Base-by-base conservation (phyloP, 2,797 vertebrate genomes). In the Ibycter americanus region DNA sequence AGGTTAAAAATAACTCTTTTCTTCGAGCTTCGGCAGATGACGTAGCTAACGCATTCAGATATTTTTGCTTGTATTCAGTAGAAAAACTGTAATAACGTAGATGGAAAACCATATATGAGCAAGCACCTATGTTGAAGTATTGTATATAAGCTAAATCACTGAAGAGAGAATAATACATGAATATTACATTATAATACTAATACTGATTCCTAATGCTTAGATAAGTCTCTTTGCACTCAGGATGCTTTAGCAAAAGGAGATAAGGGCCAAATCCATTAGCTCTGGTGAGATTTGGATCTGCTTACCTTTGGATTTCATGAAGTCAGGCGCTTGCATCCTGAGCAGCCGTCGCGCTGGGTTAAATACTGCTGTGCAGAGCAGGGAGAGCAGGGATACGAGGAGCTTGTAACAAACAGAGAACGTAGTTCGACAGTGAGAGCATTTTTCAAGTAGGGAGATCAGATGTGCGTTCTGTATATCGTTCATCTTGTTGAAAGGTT, bases 191-290 rank as follows among this genome's bases (percentile, higher is more conserved):
- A 46, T 95, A 90, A 92, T 96, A 79, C 88, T 95, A 79, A 90
- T 96, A 90, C 83, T 93, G 71, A 91, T 89, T 95, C 56, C 83
- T 90, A 92, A 95, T 77, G 63, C 93, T 96, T 56, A 95, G 90
- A 84, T 95, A 94, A 91, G 77, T 94, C 86, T 92, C 90, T 92
- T 87, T 84, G 87, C 51, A 81, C 83, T 93, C 47, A 14, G 83
- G 38, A 84, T 94, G 81, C 61, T 93, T 95, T 84, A 93, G 78
- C 61, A 89, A 65, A 67, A 70, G 92, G 47, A 93, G 95, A 94
- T 96, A 96, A 97, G 86, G 59, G 66, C 83, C 90, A 95, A 95
- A 96, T 95, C 90, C 88, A 89, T 96, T 97, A 94, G 85, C 68
- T 91, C 70, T 89, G 87, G 54, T 81, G 87, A 91, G 96, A 96